Evolutionary conservation across 2,797 vertebrate species (phyloP).

Genomic region (Eulemur mongoz): DNA sequence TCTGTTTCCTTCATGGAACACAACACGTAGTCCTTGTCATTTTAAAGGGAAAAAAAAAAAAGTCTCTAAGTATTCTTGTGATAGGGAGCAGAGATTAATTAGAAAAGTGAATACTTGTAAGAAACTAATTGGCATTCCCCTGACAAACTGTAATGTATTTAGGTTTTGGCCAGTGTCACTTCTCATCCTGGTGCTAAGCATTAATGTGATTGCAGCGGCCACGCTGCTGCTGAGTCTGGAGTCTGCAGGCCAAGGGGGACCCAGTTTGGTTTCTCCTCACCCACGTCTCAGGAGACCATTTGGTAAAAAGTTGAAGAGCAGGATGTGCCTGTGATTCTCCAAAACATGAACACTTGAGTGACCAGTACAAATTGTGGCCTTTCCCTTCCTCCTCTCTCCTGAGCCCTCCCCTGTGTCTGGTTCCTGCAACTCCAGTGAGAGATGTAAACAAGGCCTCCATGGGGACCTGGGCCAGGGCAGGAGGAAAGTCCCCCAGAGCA

Average conservation of each 20-base stretch:
- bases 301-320: constrained; percentile 43
- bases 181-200: constrained; percentile 44
- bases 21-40: background rate
- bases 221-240: background rate
- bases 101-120: constrained; percentile 70
- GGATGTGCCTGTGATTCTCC: background rate
- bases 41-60: constrained; percentile 52
- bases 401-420: background rate
- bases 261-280: constrained; percentile 36
- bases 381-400: background rate
- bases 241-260: background rate
- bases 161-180: constrained; percentile 51
- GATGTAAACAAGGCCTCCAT: background rate
- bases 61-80: constrained; percentile 63
- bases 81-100: constrained; percentile 72
- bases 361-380: background rate
- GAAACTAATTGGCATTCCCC: constrained; percentile 71
- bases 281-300: constrained; percentile 6
- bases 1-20: background rate
- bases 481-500: background rate
- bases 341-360: constrained; percentile 1
- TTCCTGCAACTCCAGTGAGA: background rate
- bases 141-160: constrained; percentile 70
- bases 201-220: constrained; percentile 20
- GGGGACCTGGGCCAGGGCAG: background rate